phyloP scores from a whole-genome alignment of 1,140 invertebrate genomes.

The Cyclina sinensis region DNA sequence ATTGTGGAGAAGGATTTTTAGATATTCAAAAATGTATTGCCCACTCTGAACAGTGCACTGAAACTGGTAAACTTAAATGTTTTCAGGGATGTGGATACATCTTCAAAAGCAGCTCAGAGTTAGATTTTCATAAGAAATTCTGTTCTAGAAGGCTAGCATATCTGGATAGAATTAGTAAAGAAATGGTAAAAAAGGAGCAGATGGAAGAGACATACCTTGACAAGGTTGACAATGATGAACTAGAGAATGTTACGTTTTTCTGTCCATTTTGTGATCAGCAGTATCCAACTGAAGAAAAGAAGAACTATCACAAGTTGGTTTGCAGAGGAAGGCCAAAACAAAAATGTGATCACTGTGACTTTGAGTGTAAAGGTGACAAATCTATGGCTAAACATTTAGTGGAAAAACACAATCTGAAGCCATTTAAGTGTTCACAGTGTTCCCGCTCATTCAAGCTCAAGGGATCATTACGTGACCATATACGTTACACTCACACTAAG shows the following conservation, averaged over 20 bases:
- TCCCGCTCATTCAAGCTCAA: slow-evolving; percentile 3
- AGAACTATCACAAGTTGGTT: slow-evolving; percentile 10
- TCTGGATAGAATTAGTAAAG: background rate
- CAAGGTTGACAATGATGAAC: no score
- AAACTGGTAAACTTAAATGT: background rate
- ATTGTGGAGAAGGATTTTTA: background rate
- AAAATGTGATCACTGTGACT: slow-evolving; percentile 41
- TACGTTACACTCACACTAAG: slow-evolving; percentile 4
- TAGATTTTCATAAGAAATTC: slow-evolving; percentile 44
- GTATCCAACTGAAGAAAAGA: slow-evolving; percentile 1
- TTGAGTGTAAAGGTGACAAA: slow-evolving; percentile 28
- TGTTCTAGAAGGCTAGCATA: slow-evolving; percentile 29
- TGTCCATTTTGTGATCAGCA: slow-evolving; percentile 23
- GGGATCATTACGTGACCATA: slow-evolving; percentile 21
- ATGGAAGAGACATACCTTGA: background rate
- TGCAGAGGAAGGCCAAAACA: slow-evolving; percentile 5
- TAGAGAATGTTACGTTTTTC: background rate
- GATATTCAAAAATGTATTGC: background rate
- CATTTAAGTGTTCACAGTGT: slow-evolving; percentile 32
- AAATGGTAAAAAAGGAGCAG: background rate
- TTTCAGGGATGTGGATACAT: slow-evolving; percentile 45
- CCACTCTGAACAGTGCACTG: background rate
- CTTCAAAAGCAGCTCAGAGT: slow-evolving; percentile 4
- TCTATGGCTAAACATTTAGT: slow-evolving; percentile 54
- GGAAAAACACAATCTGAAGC: slow-evolving; percentile 20